Conservation (phyloP, 2,888 invertebrate species). For the Eupsilia transversa region DNA sequence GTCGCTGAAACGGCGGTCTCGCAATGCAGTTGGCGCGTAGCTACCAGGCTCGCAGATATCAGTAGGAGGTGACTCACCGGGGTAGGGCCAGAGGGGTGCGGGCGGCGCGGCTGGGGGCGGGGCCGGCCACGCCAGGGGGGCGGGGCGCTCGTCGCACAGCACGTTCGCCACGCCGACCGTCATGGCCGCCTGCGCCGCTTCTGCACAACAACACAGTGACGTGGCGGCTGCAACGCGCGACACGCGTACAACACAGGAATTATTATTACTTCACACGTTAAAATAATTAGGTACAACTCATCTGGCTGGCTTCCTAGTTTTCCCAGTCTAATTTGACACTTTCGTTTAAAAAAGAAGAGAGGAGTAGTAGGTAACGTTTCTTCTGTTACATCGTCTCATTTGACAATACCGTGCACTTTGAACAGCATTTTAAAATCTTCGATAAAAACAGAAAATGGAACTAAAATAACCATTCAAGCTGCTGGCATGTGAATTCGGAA, state of each 20-base stretch:
- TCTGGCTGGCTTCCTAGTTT: constrained; percentile 13
- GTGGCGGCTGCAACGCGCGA: constrained; percentile 77
- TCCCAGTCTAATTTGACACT: not conserved
- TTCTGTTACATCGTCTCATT: not conserved
- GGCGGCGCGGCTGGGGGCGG: constrained; percentile 91
- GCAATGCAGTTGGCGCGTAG: constrained; percentile 90
- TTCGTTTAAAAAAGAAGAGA: constrained; percentile 1
- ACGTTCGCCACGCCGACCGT: constrained; percentile 92
- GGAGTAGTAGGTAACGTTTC: too few species aligned
- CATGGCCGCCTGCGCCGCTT: constrained; percentile 92
- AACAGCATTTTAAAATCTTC: not conserved
- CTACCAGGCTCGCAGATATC: constrained; percentile 87
- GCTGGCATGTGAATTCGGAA: too few species aligned
- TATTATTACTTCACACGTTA: constrained; percentile 39
- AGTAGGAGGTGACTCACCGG: constrained; percentile 91
- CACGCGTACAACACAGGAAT: constrained; percentile 66
- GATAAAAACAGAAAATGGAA: not conserved
- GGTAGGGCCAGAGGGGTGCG: constrained; percentile 95
- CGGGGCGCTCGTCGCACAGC: constrained; percentile 92
- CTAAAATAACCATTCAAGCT: not conserved
- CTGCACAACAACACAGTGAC: constrained; percentile 88
- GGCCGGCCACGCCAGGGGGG: constrained; percentile 90
- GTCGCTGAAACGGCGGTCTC: constrained; percentile 83
- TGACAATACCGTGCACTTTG: not conserved
- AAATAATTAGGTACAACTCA: constrained; percentile 26